Base-by-base conservation (phyloP, 23 tunicate genomes). In the Styela plicata region DNA sequence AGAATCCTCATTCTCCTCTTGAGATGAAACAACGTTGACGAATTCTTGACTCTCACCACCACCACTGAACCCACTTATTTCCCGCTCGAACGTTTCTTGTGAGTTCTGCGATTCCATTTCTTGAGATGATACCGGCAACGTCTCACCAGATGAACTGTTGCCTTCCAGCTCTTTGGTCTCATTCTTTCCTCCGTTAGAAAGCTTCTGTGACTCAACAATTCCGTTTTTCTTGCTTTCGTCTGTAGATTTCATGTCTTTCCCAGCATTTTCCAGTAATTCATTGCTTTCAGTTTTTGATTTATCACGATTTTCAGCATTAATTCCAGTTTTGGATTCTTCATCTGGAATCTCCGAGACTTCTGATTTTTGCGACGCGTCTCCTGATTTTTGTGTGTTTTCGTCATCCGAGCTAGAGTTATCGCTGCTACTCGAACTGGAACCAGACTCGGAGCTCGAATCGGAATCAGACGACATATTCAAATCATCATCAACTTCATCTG, bases 401-500 rank as follows among this genome's bases (percentile, higher is more conserved):
- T 7, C 78, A n/a, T 33, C 66, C 28, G 64, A 36, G 34, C n/a
- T 44, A 0, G 81, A 44, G 65, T 71, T 34, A 32, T 31, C 36
- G 37, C 77, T 71, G 17, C 81, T 53, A 22, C 31, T 24, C 30
- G 81, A 37, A 24, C 53, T 44, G 7, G 81, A 76, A 18, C 63
- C 36, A 25, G 66, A 44, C 22, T 29, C 81, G 22, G 81, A 76
- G 44, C 81, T 76, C 1, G 81, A 76, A 7, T 76, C 81, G 27
- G 81, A 76, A 76, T 76, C 81, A 0, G 81, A 76, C 64, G 81
- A 76, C 25, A 76, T 76, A 57, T 53, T 37, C 2, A 76, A 57
- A 52, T 76, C 81, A 26, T 35, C 81, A 26, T 76, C 81, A 7
- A 76, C 81, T 19, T 76, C 66, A 24, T 26, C 27, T 7, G 13